Percentiles rank a stretch among this genome's conserved stretches.
Evolutionary conservation across 2,113 vertebrate species (phyloP).

Genomic region (Phodopus roborovskii): DNA sequence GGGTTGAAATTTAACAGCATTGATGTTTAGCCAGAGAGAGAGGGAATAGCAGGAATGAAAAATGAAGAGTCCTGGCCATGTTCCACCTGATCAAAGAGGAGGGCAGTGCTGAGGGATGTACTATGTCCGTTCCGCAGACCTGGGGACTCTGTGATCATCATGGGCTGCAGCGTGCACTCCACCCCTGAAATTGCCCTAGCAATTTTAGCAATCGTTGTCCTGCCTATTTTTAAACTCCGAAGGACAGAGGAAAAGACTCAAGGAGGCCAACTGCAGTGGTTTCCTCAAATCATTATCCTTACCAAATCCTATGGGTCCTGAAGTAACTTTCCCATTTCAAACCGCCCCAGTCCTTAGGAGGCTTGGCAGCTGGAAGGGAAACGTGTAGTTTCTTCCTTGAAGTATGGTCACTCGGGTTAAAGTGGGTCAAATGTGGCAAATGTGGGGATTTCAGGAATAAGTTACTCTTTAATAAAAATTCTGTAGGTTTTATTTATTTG

Average conservation of each 20-base stretch:
- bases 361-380: constrained; percentile 64
- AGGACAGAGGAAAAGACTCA: constrained; percentile 54
- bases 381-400: constrained; percentile 62
- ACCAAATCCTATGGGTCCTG: constrained; percentile 59
- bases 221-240: constrained; percentile 79
- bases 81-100: constrained; percentile 23
- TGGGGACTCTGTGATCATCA: constrained; percentile 52
- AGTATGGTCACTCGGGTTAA: neutral
- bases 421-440: constrained; percentile 66
- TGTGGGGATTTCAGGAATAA: constrained; percentile 42
- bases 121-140: neutral
- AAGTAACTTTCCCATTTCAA: constrained; percentile 65
- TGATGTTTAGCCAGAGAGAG: neutral
- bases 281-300: constrained; percentile 67
- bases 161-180: constrained; percentile 6
- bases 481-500: neutral
- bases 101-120: constrained; percentile 48
- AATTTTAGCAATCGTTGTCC: constrained; percentile 51
- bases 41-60: constrained; percentile 9
- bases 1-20: neutral
- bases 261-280: constrained; percentile 56
- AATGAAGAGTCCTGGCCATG: neutral
- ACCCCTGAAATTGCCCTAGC: constrained; percentile 59
- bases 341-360: neutral
- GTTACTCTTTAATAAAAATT: constrained; percentile 13